Evolutionary conservation across 92 coral and sea anemone genomes (phyloP).

Genomic region (Chrysogorgia sp.): DNA sequence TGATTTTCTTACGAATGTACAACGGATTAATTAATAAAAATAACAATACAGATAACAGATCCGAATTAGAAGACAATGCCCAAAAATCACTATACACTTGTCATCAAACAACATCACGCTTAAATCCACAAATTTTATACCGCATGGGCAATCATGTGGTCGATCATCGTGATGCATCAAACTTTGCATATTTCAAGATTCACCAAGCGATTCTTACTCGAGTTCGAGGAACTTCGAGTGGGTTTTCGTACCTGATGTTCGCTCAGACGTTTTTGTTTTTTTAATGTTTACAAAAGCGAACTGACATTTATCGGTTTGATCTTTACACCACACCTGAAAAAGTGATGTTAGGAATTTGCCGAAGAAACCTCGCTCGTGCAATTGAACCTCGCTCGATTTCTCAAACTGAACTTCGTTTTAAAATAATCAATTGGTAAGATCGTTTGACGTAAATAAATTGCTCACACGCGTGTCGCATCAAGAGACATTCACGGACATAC

Average conservation of each 20-base stretch:
- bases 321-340: slow-evolving; percentile 17
- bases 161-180: no score
- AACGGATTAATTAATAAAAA: no score
- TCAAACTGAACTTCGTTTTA: not conserved
- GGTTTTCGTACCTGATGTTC: not conserved
- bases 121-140: no score
- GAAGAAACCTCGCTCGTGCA: not conserved
- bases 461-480: not conserved
- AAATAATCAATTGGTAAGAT: not conserved
- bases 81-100: no score
- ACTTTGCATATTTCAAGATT: no score
- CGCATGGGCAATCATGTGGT: no score
- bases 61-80: no score
- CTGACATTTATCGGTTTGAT: slow-evolving; percentile 38
- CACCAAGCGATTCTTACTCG: no score
- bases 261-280: not conserved
- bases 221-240: no score
- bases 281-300: slow-evolving; percentile 11
- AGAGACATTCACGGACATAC: not conserved
- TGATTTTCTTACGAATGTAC: no score
- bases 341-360: not conserved
- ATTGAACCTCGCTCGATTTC: not conserved
- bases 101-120: no score
- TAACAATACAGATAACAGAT: no score
- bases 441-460: not conserved